These are phyloP conservation scores for Donacobius atricapilla DNA, from an alignment of 2,113 vertebrate genomes.

Conservation along the genomic window DNA sequence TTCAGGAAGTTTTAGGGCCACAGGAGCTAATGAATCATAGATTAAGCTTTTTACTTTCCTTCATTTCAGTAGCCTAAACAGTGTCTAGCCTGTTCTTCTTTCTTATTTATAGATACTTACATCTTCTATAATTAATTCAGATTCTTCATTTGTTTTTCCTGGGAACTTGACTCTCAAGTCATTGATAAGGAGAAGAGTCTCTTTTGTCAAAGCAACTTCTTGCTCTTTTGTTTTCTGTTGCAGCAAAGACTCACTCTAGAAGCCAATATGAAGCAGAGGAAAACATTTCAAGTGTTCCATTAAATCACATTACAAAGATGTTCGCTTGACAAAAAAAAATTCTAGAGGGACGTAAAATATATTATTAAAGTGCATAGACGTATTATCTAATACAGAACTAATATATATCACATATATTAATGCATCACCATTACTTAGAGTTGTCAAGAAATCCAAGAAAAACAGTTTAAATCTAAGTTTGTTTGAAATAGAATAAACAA, in stretches of 20 bases:
- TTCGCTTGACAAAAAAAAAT: conserved; percentile 38
- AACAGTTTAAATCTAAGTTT: background rate
- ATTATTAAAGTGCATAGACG: background rate
- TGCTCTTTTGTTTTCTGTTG: conserved; percentile 89
- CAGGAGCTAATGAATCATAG: conserved; percentile 18
- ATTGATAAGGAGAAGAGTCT: conserved; percentile 86
- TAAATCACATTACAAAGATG: conserved; percentile 31
- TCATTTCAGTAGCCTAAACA: background rate
- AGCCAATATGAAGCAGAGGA: conserved; percentile 46
- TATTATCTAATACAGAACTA: background rate
- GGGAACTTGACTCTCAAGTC: conserved; percentile 93
- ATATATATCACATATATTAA: background rate
- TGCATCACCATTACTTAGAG: background rate
- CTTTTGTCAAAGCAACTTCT: conserved; percentile 85
- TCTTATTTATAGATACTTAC: conserved; percentile 74
- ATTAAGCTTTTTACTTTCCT: background rate
- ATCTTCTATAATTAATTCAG: conserved; percentile 88
- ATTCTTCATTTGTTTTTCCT: conserved; percentile 92
- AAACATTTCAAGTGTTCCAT: conserved; percentile 32
- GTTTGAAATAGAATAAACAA: background rate
- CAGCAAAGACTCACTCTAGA: conserved; percentile 83
- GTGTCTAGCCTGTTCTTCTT: background rate
- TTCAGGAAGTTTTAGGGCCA: background rate
- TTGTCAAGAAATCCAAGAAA: background rate
- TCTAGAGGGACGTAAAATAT: background rate